phyloP scores from a whole-genome alignment of 2,888 invertebrate genomes.

The Ophonus ardosiacus region DNA sequence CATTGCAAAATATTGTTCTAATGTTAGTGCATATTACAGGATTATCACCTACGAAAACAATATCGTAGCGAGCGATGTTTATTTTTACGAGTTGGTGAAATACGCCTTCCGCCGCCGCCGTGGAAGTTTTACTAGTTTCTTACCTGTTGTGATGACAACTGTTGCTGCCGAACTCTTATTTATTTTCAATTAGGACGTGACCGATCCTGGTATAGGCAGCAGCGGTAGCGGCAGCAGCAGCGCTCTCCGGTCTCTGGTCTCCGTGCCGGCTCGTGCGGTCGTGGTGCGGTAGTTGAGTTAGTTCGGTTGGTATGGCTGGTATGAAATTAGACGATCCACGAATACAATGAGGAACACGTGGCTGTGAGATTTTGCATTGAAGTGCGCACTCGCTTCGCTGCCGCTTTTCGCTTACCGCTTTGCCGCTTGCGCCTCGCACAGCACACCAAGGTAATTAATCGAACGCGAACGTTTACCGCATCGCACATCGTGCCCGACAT shows the following conservation, averaged over 20 bases:
- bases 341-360: slow-evolving; percentile 35
- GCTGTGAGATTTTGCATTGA: slow-evolving; percentile 28
- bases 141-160: slow-evolving; percentile 64
- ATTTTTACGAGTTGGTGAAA: slow-evolving; percentile 59
- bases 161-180: slow-evolving; percentile 63
- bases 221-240: not conserved
- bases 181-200: slow-evolving; percentile 62
- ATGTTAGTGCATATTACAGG: slow-evolving; percentile 46
- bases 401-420: not conserved
- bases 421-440: not conserved
- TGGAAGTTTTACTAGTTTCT: slow-evolving; percentile 58
- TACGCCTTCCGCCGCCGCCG: slow-evolving; percentile 39
- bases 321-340: slow-evolving; percentile 36
- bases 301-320: not conserved
- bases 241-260: too few relatives aligned
- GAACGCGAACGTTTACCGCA: slow-evolving; percentile 32
- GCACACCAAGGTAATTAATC: slow-evolving; percentile 27
- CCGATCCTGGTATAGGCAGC: slow-evolving; percentile 45
- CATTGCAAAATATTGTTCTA: slow-evolving; percentile 46
- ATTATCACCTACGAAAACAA: slow-evolving; percentile 14
- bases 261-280: slow-evolving; percentile 9
- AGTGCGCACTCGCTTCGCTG: slow-evolving; percentile 4
- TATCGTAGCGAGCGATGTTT: slow-evolving; percentile 44
- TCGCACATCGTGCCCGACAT: slow-evolving; percentile 16
- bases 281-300: not conserved